Evolutionary conservation across 1,140 invertebrate species (phyloP), one percentile per base, ranked within the genome.

Genomic region (Asbolus verrucosus): DNA sequence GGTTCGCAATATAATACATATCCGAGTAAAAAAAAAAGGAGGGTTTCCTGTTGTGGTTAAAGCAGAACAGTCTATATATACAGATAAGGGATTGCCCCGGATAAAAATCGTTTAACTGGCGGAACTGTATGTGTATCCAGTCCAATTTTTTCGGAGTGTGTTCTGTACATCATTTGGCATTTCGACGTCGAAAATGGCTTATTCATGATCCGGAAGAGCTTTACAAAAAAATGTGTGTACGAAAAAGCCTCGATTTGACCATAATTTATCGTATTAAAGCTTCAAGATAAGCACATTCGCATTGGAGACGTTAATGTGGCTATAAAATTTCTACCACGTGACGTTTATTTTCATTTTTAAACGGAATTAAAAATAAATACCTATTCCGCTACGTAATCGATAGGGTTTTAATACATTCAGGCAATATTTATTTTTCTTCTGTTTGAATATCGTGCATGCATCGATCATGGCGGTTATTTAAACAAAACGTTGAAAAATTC

Each of bases 271-370:
- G 46, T 21, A 54, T 54, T 54, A 54, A 14, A 8, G 8, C 46
- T 54, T 21, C 3, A 21, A 54, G 46, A 54, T 54, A 54, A 54
- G 46, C 46, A 6, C n/a, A n/a, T n/a, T 1, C 46, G 9, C 21
- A n/a, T n/a, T n/a, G n/a, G n/a, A n/a, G 46, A 24, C 46, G 21
- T n/a, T 54, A 54, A 54, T 54, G 46, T 54, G n/a, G 14, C 46
- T 9, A n/a, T 21, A 27, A 8, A 54, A 54, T 54, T 54, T 54
- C 24, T 21, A n/a, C 46, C 3, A 14, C 24, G 21, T 21, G 19
- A 27, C 24, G 33, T 11, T 36, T 11, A n/a, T n/a, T 36, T 11
- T 3, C 33, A 2, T 2, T 11, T 4, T 11, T n/a, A 11, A 4
- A 6, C 33, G 24, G 8, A 27, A 27, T 46, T 18, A 54, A 54